Percentiles rank a stretch among this genome's conserved stretches.
Evolutionary conservation across 1,140 invertebrate genomes (phyloP).

Genomic region (Conopomorpha cramerella): DNA sequence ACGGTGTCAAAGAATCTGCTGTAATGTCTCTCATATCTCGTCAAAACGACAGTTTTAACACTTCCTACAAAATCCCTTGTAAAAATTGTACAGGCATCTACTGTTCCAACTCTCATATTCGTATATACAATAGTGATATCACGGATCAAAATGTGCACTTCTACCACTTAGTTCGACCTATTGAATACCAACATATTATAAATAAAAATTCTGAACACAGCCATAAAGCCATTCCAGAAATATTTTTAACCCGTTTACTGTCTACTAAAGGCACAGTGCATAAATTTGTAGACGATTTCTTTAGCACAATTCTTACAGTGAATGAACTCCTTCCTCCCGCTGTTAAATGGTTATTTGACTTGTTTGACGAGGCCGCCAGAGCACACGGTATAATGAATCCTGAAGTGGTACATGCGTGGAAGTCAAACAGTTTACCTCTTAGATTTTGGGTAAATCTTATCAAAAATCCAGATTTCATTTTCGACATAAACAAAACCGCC

Average conservation of each 20-base stretch:
- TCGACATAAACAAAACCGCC: conserved; percentile 92
- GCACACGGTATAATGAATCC: conserved; percentile 79
- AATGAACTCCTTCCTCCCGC: conserved; percentile 89
- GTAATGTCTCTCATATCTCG: conserved; percentile 90
- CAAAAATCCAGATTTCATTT: conserved; percentile 96
- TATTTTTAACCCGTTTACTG: conserved; percentile 88
- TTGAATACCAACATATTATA: conserved; percentile 71
- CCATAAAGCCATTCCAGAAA: conserved; percentile 94
- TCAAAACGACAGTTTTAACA: conserved; percentile 82
- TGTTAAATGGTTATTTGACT: conserved; percentile 95
- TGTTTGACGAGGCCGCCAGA: conserved; percentile 88
- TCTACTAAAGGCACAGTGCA: conserved; percentile 96
- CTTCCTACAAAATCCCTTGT: conserved; percentile 80
- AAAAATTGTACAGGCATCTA: conserved; percentile 79
- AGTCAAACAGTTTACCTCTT: conserved; percentile 92
- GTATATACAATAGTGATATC: conserved; percentile 81
- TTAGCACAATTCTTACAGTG: conserved; percentile 85
- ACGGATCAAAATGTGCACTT: conserved; percentile 71
- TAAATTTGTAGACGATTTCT: conserved; percentile 96
- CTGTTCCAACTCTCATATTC: conserved; percentile 75
- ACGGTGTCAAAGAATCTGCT: conserved; percentile 92
- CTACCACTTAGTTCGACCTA: conserved; percentile 85
- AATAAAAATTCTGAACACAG: conserved; percentile 73
- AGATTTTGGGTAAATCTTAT: conserved; percentile 98
- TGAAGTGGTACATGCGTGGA: conserved; percentile 95